Base-by-base conservation (phyloP, 2,113 vertebrate species). In the Stigmatopora argus region DNA sequence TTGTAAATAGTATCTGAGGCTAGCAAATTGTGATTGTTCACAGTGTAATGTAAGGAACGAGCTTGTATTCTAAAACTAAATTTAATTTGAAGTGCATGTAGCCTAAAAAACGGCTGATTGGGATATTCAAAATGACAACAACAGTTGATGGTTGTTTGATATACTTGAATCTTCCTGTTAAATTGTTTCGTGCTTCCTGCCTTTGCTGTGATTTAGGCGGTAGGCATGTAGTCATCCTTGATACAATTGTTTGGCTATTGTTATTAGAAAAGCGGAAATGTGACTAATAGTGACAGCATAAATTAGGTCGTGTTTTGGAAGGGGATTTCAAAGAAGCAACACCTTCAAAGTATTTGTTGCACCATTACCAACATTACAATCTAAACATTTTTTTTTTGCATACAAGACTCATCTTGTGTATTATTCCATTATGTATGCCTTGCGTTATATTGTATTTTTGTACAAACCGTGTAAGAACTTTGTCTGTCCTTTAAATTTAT, bases 241-340 rank as follows among this genome's bases (percentile, higher is more conserved):
- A 15, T n/a, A 10, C 31, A 35, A 48, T 52, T 31, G 41, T 69
- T 7, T 62, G 18, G 8, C 45, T 52, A 65, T 67, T 77, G 64
- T 77, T 6, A 9, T 65, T 44, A 74, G 62, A 75, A 15, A 57
- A 23, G 26, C 75, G 82, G 83, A 87, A 84, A 66, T 6, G 3
- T 83, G 78, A 85, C 49, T 70, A 70, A 85, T 23, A 61, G 47
- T 21, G 8, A 5, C 60, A 7, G 70, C 49, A 78, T 48, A 44
- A 2, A 64, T 78, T 71, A 73, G 18, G 60, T 49, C 71, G 61
- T 4, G 1, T n/a, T 3, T 38, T 23, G 7, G 8, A 3, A 38
- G 53, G 44, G 44, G 11, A 21, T 34, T 66, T 62, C 13, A n/a
- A 3, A 47, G 10, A 0, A 52, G 74, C 74, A 75, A 69, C 56